phyloP scores from a whole-genome alignment of 2,888 invertebrate species.

The Apotomis capreana region DNA sequence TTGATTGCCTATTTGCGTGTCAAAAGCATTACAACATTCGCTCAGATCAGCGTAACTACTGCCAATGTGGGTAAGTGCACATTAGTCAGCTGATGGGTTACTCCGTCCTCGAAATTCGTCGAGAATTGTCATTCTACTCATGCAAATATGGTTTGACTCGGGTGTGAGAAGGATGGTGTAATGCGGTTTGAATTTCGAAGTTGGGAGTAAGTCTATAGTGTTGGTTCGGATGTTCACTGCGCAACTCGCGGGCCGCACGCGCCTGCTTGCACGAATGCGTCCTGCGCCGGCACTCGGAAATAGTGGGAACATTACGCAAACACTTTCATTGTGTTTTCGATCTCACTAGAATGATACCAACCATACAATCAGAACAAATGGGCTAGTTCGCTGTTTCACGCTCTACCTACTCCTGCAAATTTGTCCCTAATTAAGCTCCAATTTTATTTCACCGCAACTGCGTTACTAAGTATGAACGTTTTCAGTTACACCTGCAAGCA shows the following conservation, averaged over 20 bases:
- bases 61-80: constrained; percentile 1
- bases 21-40: background rate
- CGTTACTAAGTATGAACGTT: too few species aligned
- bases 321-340: constrained; percentile 72
- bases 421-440: background rate
- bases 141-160: too few species aligned
- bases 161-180: too few species aligned
- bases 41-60: constrained; percentile 4
- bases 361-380: constrained; percentile 53
- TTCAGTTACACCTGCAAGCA: too few species aligned
- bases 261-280: constrained; percentile 52
- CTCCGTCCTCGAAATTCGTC: too few species aligned
- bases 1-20: constrained; percentile 7
- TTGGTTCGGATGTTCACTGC: constrained; percentile 43
- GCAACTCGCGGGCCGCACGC: constrained; percentile 41
- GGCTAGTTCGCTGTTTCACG: constrained; percentile 52
- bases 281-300: constrained; percentile 47
- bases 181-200: too few species aligned
- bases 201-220: background rate
- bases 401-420: constrained; percentile 44
- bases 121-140: too few species aligned
- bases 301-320: constrained; percentile 60
- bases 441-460: background rate
- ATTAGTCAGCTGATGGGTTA: constrained; percentile 11
- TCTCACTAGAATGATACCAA: constrained; percentile 56